phyloP scores from a whole-genome alignment of 1,140 invertebrate species.

The Chironomus tepperi region DNA sequence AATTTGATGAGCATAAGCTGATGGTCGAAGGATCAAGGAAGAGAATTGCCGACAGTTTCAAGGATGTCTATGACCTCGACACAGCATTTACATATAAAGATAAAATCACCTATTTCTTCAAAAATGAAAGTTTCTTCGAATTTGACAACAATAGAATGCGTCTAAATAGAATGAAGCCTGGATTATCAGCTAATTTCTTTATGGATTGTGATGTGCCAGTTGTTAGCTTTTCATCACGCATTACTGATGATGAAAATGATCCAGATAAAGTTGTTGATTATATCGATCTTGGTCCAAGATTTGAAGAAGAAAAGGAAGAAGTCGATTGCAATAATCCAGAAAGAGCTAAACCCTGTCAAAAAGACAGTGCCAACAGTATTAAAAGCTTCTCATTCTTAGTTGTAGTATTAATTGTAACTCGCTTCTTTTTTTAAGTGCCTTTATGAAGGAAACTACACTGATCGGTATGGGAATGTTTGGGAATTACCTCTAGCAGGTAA shows the following conservation, averaged over 20 bases:
- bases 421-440: background rate
- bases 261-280: background rate
- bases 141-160: background rate
- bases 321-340: background rate
- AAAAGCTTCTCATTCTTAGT: background rate
- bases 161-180: background rate
- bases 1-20: background rate
- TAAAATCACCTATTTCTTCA: background rate
- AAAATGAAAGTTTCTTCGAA: background rate
- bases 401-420: background rate
- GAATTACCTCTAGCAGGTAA: too few species aligned
- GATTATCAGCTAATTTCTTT: background rate
- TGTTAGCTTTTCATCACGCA: background rate
- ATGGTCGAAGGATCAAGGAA: background rate
- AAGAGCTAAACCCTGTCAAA: background rate
- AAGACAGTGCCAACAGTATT: background rate
- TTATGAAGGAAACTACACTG: too few species aligned
- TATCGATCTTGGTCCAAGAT: background rate
- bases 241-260: background rate
- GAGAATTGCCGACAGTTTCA: background rate
- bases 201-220: background rate
- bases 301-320: too few species aligned
- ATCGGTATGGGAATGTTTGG: too few species aligned
- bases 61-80: background rate
- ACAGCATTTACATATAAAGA: background rate